Base-by-base conservation (phyloP, 53 echinoderm and acorn worm genomes). In the Henricia sp. region DNA sequence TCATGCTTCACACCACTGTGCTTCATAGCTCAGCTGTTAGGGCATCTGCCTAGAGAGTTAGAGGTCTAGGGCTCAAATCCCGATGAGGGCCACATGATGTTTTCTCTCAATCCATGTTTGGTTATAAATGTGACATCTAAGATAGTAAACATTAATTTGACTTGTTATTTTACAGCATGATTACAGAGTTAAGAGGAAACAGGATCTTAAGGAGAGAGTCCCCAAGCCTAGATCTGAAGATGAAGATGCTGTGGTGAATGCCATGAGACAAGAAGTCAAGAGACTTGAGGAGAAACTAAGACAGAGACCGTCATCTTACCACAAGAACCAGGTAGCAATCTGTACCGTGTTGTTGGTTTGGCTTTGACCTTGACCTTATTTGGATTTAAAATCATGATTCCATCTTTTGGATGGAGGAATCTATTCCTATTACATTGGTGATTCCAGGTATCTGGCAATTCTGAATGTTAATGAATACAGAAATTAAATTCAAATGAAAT, bases 241-340 rank as follows among this genome's bases (percentile, higher is more conserved):
- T 40, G 88, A 85, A 2, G 85, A 76, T 46, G 90, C 58, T 19
- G 59, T 91, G 68, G 50, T 93, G 65, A 67, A 72, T 30, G 87
- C 55, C 25, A 88, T 91, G 94, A 84, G 74, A 38, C 71, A 88
- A 6, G 88, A 91, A 38, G 64, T 93, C 20, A 48, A 62, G 37
- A 86, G 68, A 51, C 46, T 92, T 24, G 71, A 64, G 38, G 72
- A 87, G 28, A 76, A 92, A 60, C 89, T 92, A 57, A 64, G 65
- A 52, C 72, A 73, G 76, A 89, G 62, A 71, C 70, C 57, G 2
- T 54, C 71, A 34, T 35, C 35, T 21, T n/a, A 50, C 9, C 38
- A 26, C 17, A 24, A 12, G 27, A 27, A 75, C 12, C 56, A 56
- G 58, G 75, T 75, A 75, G 11, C 26, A 41, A 71, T 68, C 19